Base-by-base conservation (phyloP, 2,888 invertebrate genomes). In the Melangyna quadrimaculata region DNA sequence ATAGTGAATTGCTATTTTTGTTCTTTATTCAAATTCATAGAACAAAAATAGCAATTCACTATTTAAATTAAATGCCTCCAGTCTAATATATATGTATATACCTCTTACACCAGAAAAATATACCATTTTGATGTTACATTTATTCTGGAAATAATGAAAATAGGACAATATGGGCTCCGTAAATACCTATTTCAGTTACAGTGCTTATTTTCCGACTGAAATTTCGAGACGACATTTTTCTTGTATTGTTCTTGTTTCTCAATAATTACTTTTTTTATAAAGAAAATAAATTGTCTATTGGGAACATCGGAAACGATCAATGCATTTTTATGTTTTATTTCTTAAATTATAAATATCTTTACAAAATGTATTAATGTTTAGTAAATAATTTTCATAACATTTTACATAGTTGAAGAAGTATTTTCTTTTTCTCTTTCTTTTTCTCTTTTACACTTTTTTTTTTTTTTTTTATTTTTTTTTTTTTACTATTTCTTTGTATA, bases 271-370 rank as follows among this genome's bases (percentile, higher is more conserved):
- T 27, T 29, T 17, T 22, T n/a, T 45, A 35, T 35, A n/a, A 57
- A 51, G 27, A 61, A n/a, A 73, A 59, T 32, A 73, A 43, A 69
- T 51, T 67, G n/a, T 48, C n/a, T 22, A 29, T 69, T 45, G 43
- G 59, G 45, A 72, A 78, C 53, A 61, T 78, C 78, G 78, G 78
- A 83, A 82, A 78, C 61, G 80, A 80, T 84, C 75, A 80, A 79
- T 84, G 84, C 75, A 84, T 80, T 80, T 79, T 61, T 48, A 79
- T 80, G 79, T 84, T 84, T 84, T 73, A 84, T 84, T 84, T 53
- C 80, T 84, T 84, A 84, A 84, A 84, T 84, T 80, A 84, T 75
- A 84, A 84, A 84, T 84, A 84, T 84, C 75, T 84, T 84, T 84
- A 84, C 84, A 84, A 84, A 84, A 84, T 71, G 55, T 80, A 67